Conservation (phyloP, 2,113 vertebrate species). For the Nesogale talazaci region DNA sequence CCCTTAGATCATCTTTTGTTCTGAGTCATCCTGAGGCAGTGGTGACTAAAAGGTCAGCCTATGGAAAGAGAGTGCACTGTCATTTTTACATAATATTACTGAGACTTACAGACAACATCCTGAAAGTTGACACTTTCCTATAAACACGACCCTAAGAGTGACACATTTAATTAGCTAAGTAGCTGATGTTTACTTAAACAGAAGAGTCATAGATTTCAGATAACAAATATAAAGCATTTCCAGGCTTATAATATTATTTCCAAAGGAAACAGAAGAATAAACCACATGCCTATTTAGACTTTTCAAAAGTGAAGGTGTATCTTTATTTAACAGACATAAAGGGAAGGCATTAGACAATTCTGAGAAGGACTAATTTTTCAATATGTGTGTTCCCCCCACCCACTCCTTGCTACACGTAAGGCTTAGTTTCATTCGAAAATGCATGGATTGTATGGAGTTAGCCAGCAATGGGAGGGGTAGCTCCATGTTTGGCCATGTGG, state of each 20-base stretch:
- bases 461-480: background rate
- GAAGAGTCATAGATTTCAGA: conserved; percentile 43
- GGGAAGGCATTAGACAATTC: background rate
- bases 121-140: conserved; percentile 74
- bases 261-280: conserved; percentile 72
- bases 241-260: conserved; percentile 31
- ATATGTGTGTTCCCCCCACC: background rate
- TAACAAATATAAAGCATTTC: background rate
- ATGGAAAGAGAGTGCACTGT: conserved; percentile 50
- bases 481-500: background rate
- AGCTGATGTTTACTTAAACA: conserved; percentile 67
- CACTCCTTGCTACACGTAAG: background rate
- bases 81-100: conserved; percentile 72
- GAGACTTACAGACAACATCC: conserved; percentile 66
- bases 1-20: conserved; percentile 78
- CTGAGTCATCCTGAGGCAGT: conserved; percentile 71
- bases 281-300: conserved; percentile 46
- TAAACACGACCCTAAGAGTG: conserved; percentile 67
- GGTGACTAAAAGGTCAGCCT: conserved; percentile 82
- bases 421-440: conserved; percentile 38
- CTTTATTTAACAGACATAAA: conserved; percentile 32
- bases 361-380: background rate
- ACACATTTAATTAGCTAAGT: conserved; percentile 80
- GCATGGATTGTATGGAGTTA: background rate
- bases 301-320: conserved; percentile 56